phyloP scores from a whole-genome alignment of 2,888 invertebrate species.

The Stenodema calcarata region DNA sequence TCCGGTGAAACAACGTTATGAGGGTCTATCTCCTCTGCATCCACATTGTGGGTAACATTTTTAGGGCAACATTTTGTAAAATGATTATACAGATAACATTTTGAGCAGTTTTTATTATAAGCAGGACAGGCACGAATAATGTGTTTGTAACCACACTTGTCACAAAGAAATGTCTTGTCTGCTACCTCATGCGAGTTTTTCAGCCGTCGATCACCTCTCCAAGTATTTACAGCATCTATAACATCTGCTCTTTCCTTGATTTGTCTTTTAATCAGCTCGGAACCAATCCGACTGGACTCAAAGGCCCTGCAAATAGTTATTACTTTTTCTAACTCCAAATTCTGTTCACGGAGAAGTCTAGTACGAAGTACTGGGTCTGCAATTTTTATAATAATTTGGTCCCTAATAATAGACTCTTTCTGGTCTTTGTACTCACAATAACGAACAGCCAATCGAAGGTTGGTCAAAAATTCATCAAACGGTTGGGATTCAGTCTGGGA shows the following conservation, averaged over 20 bases:
- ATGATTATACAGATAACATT: not conserved
- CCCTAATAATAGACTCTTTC: constrained; percentile 22
- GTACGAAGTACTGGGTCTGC: not conserved
- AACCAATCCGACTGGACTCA: not conserved
- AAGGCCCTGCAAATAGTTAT: not conserved
- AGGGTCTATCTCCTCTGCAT: not conserved
- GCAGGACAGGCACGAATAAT: constrained; percentile 17
- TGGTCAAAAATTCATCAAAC: constrained; percentile 32
- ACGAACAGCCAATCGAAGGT: too few species aligned
- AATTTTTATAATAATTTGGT: constrained; percentile 9
- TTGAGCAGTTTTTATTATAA: not conserved
- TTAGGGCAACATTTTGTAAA: not conserved
- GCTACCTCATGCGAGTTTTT: too few species aligned
- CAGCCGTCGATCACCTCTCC: not conserved
- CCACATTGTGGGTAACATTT: not conserved
- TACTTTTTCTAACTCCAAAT: not conserved
- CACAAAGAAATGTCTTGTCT: not conserved
- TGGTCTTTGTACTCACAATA: constrained; percentile 18
- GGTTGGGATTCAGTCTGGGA: not conserved
- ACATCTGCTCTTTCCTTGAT: not conserved
- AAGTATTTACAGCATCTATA: not conserved
- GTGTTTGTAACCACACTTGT: constrained; percentile 9
- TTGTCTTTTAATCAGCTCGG: not conserved
- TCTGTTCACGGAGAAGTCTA: not conserved
- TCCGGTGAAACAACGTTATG: not conserved